Evolutionary conservation across 2,888 invertebrate genomes (phyloP).

Genomic region (Cancer borealis): DNA sequence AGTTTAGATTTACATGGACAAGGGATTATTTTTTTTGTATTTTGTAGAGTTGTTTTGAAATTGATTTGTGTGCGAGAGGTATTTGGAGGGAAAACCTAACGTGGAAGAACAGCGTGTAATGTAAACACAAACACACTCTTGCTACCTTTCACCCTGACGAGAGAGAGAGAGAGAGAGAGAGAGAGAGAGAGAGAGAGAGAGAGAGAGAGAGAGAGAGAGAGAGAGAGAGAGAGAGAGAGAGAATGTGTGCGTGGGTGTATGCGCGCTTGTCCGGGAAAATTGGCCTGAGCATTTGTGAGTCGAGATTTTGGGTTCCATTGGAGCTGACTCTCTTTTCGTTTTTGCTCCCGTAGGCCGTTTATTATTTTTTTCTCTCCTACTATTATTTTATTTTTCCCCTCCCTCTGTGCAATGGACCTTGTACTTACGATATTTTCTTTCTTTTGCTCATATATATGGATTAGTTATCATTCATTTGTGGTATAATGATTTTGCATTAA

Average conservation of each 20-base stretch:
- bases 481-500: not conserved
- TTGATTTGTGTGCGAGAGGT: not conserved
- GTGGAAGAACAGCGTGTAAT: too few relatives aligned
- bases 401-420: not conserved
- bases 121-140: too few relatives aligned
- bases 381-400: not conserved
- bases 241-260: not conserved
- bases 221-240: conserved; percentile 1
- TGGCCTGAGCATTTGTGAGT: not conserved
- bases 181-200: conserved; percentile 20
- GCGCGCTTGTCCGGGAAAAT: not conserved
- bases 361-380: not conserved
- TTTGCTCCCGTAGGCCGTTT: not conserved
- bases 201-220: conserved; percentile 17
- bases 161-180: not conserved
- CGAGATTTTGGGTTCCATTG: not conserved
- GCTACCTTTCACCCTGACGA: not conserved
- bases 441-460: too few relatives aligned
- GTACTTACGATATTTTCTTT: not conserved
- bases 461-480: too few relatives aligned
- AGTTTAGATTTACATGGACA: not conserved
- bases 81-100: too few relatives aligned
- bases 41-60: too few relatives aligned
- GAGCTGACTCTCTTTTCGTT: not conserved
- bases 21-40: not conserved